Percentiles rank a stretch among this genome's conserved stretches.
phyloP scores from a whole-genome alignment of 2,888 invertebrate genomes.

The Dysmachus trigonus region DNA sequence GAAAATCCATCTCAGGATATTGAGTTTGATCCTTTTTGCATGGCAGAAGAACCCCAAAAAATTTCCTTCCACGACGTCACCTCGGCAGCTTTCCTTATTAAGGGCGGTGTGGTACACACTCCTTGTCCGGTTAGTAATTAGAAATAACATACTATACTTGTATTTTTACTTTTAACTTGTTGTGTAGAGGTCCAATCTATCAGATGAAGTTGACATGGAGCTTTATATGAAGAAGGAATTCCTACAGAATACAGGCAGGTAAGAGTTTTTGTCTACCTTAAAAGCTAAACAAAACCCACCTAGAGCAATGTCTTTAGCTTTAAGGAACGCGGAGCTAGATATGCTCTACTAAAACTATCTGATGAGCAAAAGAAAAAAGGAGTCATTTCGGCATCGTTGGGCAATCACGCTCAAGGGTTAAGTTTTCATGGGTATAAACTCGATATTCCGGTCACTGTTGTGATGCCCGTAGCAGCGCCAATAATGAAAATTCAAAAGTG shows the following conservation, averaged over 20 bases:
- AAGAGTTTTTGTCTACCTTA: conserved; percentile 52
- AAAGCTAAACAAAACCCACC: neutral
- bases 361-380: conserved; percentile 77
- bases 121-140: conserved; percentile 77
- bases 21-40: conserved; percentile 68
- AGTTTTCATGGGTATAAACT: conserved; percentile 81
- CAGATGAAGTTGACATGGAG: conserved; percentile 81
- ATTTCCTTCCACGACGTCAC: conserved; percentile 87
- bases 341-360: conserved; percentile 79
- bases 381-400: conserved; percentile 92
- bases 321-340: conserved; percentile 93
- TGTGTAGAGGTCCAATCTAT: conserved; percentile 83
- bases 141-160: too few relatives aligned
- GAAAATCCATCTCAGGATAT: neutral
- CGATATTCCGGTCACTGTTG: conserved; percentile 79
- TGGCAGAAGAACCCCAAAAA: conserved; percentile 74
- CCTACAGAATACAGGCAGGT: conserved; percentile 94
- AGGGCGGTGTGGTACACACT: conserved; percentile 79
- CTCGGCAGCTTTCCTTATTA: conserved; percentile 88
- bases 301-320: conserved; percentile 69
- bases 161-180: neutral
- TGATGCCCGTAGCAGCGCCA: conserved; percentile 95
- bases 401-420: conserved; percentile 88
- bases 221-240: conserved; percentile 95
- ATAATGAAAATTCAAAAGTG: conserved; percentile 96